Conservation (phyloP, 2,888 invertebrate species). For the Tortrix viridana region DNA sequence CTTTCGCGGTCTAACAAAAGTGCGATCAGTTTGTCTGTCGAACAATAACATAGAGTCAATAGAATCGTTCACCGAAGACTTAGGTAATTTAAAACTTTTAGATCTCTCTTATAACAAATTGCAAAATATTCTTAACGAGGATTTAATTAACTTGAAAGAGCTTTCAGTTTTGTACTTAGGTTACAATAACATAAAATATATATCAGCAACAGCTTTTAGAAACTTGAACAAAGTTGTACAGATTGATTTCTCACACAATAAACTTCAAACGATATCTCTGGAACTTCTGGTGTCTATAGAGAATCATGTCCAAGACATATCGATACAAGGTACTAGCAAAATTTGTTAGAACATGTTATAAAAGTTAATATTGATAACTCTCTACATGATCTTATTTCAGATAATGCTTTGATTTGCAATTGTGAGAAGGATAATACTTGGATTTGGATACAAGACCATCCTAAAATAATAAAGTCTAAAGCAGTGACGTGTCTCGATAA, state of each 20-base stretch:
- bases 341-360: conserved; percentile 14
- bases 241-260: conserved; percentile 92
- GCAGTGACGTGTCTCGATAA: conserved; percentile 68
- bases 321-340: conserved; percentile 89
- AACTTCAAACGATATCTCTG: conserved; percentile 90
- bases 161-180: conserved; percentile 91
- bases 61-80: conserved; percentile 91
- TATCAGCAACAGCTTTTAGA: conserved; percentile 91
- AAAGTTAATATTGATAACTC: neutral
- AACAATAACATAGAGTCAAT: conserved; percentile 92
- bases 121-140: conserved; percentile 89
- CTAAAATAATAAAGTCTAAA: conserved; percentile 75
- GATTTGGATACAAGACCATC: conserved; percentile 96
- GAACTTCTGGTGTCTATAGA: conserved; percentile 92
- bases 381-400: conserved; percentile 76
- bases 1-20: conserved; percentile 89
- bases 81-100: conserved; percentile 90
- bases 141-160: conserved; percentile 90
- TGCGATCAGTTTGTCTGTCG: conserved; percentile 92
- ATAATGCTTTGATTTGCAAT: conserved; percentile 94
- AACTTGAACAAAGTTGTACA: conserved; percentile 90
- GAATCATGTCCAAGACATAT: conserved; percentile 91
- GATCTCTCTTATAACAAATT: conserved; percentile 94
- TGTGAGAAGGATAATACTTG: conserved; percentile 96
- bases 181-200: conserved; percentile 92